Conservation (phyloP, 1,140 invertebrate species). For the Wiebesia pumilae region DNA sequence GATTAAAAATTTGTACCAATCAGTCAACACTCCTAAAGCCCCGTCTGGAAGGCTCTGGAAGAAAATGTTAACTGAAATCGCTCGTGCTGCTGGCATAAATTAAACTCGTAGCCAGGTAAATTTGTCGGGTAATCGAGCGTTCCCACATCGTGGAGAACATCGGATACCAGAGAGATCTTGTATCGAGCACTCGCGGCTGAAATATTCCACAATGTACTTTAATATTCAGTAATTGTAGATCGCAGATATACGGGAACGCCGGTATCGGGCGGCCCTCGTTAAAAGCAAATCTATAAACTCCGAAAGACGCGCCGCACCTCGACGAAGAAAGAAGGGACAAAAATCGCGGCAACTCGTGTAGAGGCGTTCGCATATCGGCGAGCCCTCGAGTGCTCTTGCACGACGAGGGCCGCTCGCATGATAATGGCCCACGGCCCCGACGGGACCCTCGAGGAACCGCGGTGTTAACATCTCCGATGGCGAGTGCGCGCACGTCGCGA, state of each 20-base stretch:
- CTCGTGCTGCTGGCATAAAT: not conserved
- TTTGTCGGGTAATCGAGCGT: conserved; percentile 7
- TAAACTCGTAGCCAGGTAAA: not conserved
- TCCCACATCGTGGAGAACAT: not conserved
- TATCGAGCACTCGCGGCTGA: conserved; percentile 8
- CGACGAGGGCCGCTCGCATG: conserved; percentile 11
- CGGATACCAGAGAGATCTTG: conserved; percentile 8
- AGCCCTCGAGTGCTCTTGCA: not conserved
- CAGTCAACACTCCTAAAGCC: not conserved
- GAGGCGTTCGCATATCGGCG: not conserved
- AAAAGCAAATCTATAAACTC: conserved; percentile 28
- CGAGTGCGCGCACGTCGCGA: conserved; percentile 25
- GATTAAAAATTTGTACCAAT: not conserved
- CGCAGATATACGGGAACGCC: conserved; percentile 6
- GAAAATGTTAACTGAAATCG: not conserved
- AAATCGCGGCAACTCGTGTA: not conserved
- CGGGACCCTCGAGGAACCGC: conserved; percentile 16
- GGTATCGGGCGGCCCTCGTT: not conserved
- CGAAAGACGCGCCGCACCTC: not conserved
- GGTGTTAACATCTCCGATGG: conserved; percentile 34
- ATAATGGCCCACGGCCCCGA: conserved; percentile 10
- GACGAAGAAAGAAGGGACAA: not conserved
- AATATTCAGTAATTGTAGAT: conserved; percentile 50
- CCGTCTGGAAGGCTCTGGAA: not conserved
- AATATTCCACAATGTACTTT: conserved; percentile 23